These are phyloP conservation scores for Prionailurus viverrinus DNA, from an alignment of 2,113 vertebrate genomes.

Conservation along the genomic window DNA sequence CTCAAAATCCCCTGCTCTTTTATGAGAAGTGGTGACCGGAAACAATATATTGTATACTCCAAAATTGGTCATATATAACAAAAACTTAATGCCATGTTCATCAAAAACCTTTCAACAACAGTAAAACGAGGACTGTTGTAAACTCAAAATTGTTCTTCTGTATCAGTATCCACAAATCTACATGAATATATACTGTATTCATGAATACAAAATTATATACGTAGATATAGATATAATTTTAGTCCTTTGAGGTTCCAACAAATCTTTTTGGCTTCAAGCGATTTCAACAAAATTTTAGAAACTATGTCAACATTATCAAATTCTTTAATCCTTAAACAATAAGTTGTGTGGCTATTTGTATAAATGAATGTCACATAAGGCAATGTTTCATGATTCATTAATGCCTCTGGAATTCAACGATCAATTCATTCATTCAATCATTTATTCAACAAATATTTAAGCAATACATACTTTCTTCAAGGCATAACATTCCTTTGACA, in stretches of 20 bases:
- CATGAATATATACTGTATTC: not conserved
- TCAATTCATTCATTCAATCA: not conserved
- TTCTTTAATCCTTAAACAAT: not conserved
- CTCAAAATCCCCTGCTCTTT: not conserved
- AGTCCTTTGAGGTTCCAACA: not conserved
- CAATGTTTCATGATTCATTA: not conserved
- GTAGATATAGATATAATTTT: not conserved
- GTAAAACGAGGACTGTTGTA: not conserved
- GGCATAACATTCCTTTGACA: not conserved
- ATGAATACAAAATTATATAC: not conserved
- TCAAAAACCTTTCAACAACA: not conserved
- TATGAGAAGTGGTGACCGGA: not conserved
- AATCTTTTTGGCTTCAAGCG: not conserved
- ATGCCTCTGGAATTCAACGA: not conserved
- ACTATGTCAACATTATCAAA: not conserved
- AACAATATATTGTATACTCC: not conserved
- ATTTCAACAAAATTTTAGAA: not conserved
- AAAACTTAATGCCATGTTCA: not conserved
- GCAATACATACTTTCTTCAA: not conserved
- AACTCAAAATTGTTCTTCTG: not conserved
- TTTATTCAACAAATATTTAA: constrained; percentile 33
- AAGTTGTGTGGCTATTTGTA: not conserved
- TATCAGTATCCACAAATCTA: not conserved
- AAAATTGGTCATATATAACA: not conserved
- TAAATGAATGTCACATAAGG: not conserved